Base-by-base conservation (phyloP, 2,113 vertebrate genomes). In the Xyliphius kryptos region DNA sequence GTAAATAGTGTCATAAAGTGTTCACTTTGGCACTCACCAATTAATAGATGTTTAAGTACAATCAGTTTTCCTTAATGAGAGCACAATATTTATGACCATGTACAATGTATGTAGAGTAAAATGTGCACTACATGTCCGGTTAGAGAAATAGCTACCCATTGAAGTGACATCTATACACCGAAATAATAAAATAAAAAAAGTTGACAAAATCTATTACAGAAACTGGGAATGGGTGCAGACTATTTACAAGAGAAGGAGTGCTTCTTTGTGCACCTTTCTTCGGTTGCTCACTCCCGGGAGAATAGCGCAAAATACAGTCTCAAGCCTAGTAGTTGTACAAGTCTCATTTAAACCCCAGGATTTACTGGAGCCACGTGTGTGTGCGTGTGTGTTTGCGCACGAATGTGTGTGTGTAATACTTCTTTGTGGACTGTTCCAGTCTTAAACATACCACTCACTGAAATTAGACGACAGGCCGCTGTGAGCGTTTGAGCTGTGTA, bases 21-120 rank as follows among this genome's bases (percentile, higher is more conserved):
- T 89, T 90, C 90, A 95, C 94, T 98, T 98, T 98, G 95, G 95
- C 93, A 97, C 94, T 82, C 85, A 89, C 90, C 93, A 91, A 89
- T 93, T 91, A 89, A 91, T 90, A 92, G 87, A 81, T 85, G 83
- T 86, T 85, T 91, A 90, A 89, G 88, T 95, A 98, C 95, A 97
- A 97, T 97, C 93, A 93, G 85, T 87, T 94, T 90, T 91, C 92
- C 90, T 91, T 89, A 88, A 89, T 87, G 84, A 83, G 86, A 93
- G 93, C 89, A 97, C 93, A 91, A 95, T 93, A 95, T 90, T 92
- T 87, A 92, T 90, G 87, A 92, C 80, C 92, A 94, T 92, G 87
- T 93, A 97, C 91, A 94, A 91, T 68, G 82, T 89, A 83, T 83
- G n/a, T n/a, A n/a, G 81, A 82, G 90, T 81, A 84, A 76, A 86